These are phyloP conservation scores for Vipera latastei DNA, from an alignment of 2,797 vertebrate genomes.

Conservation along the genomic window DNA sequence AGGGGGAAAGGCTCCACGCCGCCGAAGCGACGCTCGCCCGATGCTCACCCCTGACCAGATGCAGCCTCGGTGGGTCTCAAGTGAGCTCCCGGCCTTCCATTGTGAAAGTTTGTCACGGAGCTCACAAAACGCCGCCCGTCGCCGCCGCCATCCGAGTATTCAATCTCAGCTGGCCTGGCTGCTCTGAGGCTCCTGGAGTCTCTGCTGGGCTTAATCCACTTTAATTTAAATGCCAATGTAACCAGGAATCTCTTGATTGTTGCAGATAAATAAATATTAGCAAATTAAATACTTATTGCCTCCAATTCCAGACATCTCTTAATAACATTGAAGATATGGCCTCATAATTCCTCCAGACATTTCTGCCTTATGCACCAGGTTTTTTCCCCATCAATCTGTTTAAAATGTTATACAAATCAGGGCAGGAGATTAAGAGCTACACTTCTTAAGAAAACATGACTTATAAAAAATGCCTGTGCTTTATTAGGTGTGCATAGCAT, in stretches of 20 bases:
- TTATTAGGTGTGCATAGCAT: not conserved
- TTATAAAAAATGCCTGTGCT: not conserved
- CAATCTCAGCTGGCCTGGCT: too few species aligned
- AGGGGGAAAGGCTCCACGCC: too few species aligned
- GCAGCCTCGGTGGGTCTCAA: too few species aligned
- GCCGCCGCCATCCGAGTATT: too few species aligned
- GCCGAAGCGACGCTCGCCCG: too few species aligned
- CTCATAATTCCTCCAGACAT: not conserved
- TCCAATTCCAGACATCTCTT: not conserved
- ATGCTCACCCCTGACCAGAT: too few species aligned
- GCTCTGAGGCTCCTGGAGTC: too few species aligned
- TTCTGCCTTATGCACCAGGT: not conserved
- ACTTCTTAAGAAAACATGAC: not conserved
- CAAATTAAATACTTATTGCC: not conserved
- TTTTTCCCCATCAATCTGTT: not conserved
- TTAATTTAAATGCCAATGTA: not conserved
- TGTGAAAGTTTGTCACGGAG: too few species aligned
- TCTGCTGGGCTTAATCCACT: too few species aligned
- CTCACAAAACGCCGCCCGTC: too few species aligned
- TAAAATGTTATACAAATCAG: not conserved
- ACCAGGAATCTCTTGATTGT: not conserved
- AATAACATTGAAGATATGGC: not conserved
- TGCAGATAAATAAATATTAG: not conserved
- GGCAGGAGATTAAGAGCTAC: not conserved
- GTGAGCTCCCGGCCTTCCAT: too few species aligned